Base-by-base conservation (phyloP, 2,797 vertebrate genomes). In the Loris lydekkerianus region DNA sequence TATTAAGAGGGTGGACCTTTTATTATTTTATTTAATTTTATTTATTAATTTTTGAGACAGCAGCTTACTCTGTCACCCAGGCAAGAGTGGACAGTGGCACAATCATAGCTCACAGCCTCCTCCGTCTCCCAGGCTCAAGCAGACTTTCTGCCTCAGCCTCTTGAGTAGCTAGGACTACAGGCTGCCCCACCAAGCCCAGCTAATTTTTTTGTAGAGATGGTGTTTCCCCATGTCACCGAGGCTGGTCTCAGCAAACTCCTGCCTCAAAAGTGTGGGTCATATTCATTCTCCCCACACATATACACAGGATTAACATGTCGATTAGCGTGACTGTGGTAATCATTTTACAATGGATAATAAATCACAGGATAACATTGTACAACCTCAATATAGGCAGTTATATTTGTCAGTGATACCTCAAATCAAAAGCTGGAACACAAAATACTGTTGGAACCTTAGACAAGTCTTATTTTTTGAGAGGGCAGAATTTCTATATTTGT, bases 391-490 rank as follows among this genome's bases (percentile, higher is more conserved):
- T 72, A 8, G 14, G 10, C 15, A 4, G 3, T 49, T 82, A 14
- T 37, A 56, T 63, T 31, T 76, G 29, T 61, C 25, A 9, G 0
- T 70, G 61, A 25, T 65, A 20, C 61, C 15, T 49, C 14, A 77
- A 11, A 34, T 34, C 34, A 18, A 61, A 72, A 58, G 4, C 70
- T 23, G 2, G 53, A n/a, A 23, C 14, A 34, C 31, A 40, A 43
- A 81, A 69, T 60, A 20, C 13, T 65, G 34, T 7, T 18, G 86
- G 40, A 34, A 75, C 20, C 67, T 83, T 69, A 63, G 1, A 14
- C 61, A 58, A 76, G 10, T 65, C 34, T 82, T 82, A n/a, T 37
- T 92, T 93, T 46, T 65, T 80, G 11, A 95, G 80, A 91, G 11
- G 31, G 0, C 31, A 56, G 6, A 27, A 37, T 72, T 56, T 84